Evolutionary conservation across 2,113 vertebrate species (phyloP).

Genomic region (Corythornis madagascariensis): DNA sequence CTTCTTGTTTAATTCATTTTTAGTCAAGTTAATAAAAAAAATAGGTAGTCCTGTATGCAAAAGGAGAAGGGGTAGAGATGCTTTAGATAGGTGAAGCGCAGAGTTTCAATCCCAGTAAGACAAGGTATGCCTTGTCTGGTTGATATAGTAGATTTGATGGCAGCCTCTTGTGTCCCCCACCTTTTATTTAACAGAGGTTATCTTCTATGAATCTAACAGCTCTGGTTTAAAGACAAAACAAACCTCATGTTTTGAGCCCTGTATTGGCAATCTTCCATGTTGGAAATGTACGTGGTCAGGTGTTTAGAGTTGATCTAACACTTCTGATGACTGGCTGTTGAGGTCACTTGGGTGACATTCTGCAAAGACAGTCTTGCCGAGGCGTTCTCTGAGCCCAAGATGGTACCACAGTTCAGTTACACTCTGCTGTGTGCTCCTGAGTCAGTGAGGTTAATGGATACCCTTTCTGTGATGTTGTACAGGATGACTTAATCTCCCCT

Average conservation of each 20-base stretch:
- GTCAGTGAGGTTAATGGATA: neutral
- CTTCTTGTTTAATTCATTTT: neutral
- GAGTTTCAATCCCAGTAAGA: neutral
- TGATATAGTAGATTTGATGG: neutral
- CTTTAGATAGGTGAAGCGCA: neutral
- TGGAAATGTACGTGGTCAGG: accelerated
- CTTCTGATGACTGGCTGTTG: neutral
- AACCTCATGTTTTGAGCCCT: neutral
- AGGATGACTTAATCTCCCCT: neutral
- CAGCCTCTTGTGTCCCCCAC: neutral
- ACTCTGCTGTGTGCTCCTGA: neutral
- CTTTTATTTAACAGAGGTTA: neutral
- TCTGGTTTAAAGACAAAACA: neutral
- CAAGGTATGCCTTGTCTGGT: neutral
- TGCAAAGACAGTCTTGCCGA: neutral
- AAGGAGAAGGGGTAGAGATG: neutral
- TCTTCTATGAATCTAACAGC: neutral
- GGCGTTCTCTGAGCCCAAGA: neutral
- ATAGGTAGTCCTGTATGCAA: too few relatives aligned
- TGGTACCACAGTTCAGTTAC: neutral
- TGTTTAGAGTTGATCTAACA: neutral
- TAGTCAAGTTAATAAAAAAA: neutral
- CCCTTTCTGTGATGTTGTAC: neutral
- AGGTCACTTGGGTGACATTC: neutral
- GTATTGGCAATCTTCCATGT: accelerated